Conservation (phyloP, 1,140 invertebrate genomes). For the Drosophila simulans region DNA sequence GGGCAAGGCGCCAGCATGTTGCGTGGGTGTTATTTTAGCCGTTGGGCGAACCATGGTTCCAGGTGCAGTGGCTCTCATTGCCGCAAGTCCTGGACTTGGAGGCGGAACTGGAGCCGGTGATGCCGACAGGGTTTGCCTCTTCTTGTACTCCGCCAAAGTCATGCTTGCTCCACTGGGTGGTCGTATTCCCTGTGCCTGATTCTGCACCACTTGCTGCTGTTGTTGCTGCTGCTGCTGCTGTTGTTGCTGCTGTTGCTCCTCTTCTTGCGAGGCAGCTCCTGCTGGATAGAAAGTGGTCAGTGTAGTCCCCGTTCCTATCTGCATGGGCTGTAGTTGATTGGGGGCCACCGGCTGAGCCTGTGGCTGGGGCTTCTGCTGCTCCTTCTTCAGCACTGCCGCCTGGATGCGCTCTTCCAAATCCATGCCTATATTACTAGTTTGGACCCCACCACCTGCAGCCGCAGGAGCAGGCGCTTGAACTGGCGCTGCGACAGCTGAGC, state of each 20-base stretch:
- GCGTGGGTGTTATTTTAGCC: slow-evolving; percentile 42
- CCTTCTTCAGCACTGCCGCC: slow-evolving; percentile 77
- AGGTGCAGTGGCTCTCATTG: slow-evolving; percentile 30
- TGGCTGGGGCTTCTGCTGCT: slow-evolving; percentile 55
- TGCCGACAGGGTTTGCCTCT: slow-evolving; percentile 53
- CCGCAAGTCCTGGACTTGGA: slow-evolving; percentile 23
- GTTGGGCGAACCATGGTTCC: slow-evolving; percentile 50
- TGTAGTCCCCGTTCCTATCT: slow-evolving; percentile 62
- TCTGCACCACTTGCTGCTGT: slow-evolving; percentile 56
- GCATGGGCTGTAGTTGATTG: slow-evolving; percentile 36
- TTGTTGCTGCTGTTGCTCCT: slow-evolving; percentile 45
- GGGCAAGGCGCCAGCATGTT: slow-evolving; percentile 19
- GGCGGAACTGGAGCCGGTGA: slow-evolving; percentile 29
- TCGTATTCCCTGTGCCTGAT: slow-evolving; percentile 47
- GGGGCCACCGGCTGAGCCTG: neutral
- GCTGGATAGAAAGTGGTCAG: slow-evolving; percentile 68
- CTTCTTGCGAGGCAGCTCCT: neutral
- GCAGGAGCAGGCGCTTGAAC: slow-evolving; percentile 14
- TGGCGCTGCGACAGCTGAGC: slow-evolving; percentile 11
- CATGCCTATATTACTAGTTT: slow-evolving; percentile 41
- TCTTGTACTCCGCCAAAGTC: slow-evolving; percentile 72
- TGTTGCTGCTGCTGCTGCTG: slow-evolving; percentile 34
- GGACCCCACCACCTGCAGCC: slow-evolving; percentile 2
- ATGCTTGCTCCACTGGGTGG: slow-evolving; percentile 67
- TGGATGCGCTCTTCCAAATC: slow-evolving; percentile 80